Conservation (phyloP, 2,797 vertebrate genomes). For the Diplodus puntazzo region DNA sequence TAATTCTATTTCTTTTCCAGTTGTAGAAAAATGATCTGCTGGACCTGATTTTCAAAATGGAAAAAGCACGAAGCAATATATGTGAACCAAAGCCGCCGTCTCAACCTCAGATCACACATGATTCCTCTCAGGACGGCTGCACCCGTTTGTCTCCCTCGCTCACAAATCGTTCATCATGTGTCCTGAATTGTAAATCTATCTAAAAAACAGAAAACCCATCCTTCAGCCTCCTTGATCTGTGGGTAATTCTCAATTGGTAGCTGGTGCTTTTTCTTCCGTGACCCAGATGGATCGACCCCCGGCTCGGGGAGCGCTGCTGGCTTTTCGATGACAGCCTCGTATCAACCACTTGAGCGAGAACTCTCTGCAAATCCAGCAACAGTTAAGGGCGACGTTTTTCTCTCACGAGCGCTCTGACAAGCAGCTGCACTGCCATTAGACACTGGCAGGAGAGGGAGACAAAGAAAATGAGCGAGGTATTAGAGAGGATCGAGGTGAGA, state of each 20-base stretch:
- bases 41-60: conserved; percentile 20
- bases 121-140: background rate
- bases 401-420: background rate
- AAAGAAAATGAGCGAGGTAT: conserved; percentile 44
- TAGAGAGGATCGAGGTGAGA: conserved; percentile 43
- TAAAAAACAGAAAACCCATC: conserved; percentile 28
- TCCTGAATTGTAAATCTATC: conserved; percentile 46
- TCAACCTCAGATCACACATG: background rate
- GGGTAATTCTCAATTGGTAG: conserved; percentile 30
- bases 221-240: conserved; percentile 32
- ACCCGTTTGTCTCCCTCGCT: conserved; percentile 23
- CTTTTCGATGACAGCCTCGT: conserved; percentile 9
- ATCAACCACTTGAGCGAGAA: conserved; percentile 9
- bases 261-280: conserved; percentile 1
- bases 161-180: conserved; percentile 19
- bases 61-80: conserved; percentile 7
- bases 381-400: background rate
- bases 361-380: conserved; percentile 48
- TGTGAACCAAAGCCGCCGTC: background rate
- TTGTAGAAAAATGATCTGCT: conserved; percentile 41
- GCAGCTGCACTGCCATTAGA: conserved; percentile 9
- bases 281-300: conserved; percentile 41
- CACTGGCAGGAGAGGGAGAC: conserved; percentile 15
- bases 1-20: conserved; percentile 5
- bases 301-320: background rate